These are phyloP conservation scores for Hippasteria phrygiana DNA, from an alignment of 53 echinoderm and acorn worm species.

Conservation along the genomic window DNA sequence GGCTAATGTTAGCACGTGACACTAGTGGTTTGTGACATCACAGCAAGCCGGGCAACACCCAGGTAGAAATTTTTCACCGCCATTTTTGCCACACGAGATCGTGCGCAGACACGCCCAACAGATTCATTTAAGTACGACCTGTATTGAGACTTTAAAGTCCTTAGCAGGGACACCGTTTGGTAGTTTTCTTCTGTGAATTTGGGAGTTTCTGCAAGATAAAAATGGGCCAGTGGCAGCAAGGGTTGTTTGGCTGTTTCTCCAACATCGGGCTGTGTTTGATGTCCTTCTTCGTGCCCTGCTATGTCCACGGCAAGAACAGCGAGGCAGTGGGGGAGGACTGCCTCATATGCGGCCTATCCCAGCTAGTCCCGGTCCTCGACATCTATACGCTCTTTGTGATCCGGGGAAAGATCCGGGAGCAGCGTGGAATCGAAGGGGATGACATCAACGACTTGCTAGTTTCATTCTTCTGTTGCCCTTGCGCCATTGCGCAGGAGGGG, in stretches of 20 bases:
- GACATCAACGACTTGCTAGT: neutral
- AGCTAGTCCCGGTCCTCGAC: slow-evolving; percentile 27
- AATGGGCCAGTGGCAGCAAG: slow-evolving; percentile 52
- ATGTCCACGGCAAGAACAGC: slow-evolving; percentile 42
- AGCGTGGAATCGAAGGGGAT: slow-evolving; percentile 13
- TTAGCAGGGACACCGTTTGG: neutral
- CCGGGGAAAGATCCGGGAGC: slow-evolving; percentile 41
- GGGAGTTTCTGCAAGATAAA: slow-evolving; percentile 10
- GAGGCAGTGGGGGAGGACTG: slow-evolving; percentile 56
- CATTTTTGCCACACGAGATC: neutral
- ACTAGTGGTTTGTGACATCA: no score
- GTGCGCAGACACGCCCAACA: neutral
- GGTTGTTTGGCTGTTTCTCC: slow-evolving; percentile 51
- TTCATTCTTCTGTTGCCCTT: neutral
- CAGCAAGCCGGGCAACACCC: no score
- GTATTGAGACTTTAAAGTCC: no score
- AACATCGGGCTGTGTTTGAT: slow-evolving; percentile 56
- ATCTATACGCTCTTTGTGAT: slow-evolving; percentile 8
- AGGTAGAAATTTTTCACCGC: no score
- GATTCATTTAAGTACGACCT: no score
- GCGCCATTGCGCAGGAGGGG: slow-evolving; percentile 1
- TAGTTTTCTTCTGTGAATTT: neutral
- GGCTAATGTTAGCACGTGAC: no score
- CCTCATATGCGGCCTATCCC: slow-evolving; percentile 33
- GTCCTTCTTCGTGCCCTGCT: slow-evolving; percentile 55